Evolutionary conservation across 2,113 vertebrate species (phyloP).

Genomic region (Colossoma macropomum): DNA sequence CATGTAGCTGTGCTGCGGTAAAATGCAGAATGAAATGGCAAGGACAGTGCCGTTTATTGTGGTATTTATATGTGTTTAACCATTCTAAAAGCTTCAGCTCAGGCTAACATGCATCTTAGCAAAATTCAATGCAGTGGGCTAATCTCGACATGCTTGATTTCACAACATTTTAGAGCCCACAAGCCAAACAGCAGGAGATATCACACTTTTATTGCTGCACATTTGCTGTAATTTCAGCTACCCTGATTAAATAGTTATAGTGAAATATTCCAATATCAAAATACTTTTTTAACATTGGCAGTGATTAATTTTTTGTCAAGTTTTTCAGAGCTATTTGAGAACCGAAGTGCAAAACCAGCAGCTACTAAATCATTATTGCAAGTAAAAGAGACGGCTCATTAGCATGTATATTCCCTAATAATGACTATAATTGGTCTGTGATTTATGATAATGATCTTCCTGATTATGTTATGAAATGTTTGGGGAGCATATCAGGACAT

Average conservation of each 20-base stretch:
- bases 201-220: conserved; percentile 4
- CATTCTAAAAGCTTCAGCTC: not conserved
- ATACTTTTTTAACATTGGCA: not conserved
- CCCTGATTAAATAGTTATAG: not conserved
- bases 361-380: not conserved
- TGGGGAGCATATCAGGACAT: not conserved
- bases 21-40: not conserved
- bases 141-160: not conserved
- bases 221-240: not conserved
- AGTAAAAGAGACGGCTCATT: not conserved
- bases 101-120: not conserved
- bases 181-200: not conserved
- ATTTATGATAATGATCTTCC: not conserved
- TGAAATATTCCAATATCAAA: not conserved
- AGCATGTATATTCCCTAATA: not conserved
- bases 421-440: not conserved
- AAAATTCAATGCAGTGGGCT: not conserved
- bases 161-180: not conserved
- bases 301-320: not conserved
- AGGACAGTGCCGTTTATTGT: not conserved
- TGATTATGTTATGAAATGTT: not conserved
- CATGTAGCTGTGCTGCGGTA: not conserved
- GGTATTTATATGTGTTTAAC: not conserved
- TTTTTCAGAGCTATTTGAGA: not conserved
- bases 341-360: not conserved